Conservation (phyloP, 2,797 vertebrate species). For the Spondyliosoma cantharus region DNA sequence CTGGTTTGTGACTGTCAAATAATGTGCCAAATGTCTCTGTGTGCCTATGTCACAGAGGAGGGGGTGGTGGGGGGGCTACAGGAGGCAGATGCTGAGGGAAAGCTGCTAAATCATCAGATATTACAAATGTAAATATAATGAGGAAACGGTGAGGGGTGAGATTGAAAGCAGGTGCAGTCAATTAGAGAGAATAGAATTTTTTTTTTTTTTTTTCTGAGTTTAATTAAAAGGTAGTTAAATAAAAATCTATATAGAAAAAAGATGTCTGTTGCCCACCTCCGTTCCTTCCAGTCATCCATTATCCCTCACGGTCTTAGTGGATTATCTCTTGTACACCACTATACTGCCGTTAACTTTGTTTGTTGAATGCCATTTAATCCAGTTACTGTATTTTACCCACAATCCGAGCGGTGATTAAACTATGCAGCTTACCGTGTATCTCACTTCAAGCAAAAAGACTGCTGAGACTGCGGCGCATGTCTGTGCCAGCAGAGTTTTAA, state of each 20-base stretch:
- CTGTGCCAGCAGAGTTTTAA: constrained; percentile 34
- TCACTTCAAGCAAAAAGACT: background rate
- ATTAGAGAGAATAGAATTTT: constrained; percentile 41
- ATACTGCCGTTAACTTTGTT: background rate
- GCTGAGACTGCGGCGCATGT: constrained; percentile 1
- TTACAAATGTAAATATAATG: constrained; percentile 62
- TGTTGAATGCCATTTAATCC: constrained; percentile 9
- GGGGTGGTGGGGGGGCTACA: background rate
- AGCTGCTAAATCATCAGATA: constrained; percentile 59
- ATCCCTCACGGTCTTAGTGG: background rate
- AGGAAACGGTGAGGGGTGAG: constrained; percentile 47
- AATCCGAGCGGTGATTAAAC: background rate
- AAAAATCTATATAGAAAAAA: background rate
- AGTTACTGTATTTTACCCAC: constrained; percentile 14
- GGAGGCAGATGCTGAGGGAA: constrained; percentile 37
- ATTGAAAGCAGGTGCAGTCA: constrained; percentile 51
- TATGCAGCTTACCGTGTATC: background rate
- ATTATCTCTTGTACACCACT: constrained; percentile 9
- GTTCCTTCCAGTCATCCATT: background rate
- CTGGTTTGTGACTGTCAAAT: constrained; percentile 66
- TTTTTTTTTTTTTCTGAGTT: background rate
- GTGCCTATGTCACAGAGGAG: constrained; percentile 48
- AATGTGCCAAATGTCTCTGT: constrained; percentile 65
- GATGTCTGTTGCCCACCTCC: background rate
- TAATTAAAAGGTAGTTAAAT: constrained; percentile 24